A percentile compares a stretch with the other conserved stretches of the same genome.
phyloP scores from a whole-genome alignment of 2,888 invertebrate species.

The Phaonia tiefii region DNA sequence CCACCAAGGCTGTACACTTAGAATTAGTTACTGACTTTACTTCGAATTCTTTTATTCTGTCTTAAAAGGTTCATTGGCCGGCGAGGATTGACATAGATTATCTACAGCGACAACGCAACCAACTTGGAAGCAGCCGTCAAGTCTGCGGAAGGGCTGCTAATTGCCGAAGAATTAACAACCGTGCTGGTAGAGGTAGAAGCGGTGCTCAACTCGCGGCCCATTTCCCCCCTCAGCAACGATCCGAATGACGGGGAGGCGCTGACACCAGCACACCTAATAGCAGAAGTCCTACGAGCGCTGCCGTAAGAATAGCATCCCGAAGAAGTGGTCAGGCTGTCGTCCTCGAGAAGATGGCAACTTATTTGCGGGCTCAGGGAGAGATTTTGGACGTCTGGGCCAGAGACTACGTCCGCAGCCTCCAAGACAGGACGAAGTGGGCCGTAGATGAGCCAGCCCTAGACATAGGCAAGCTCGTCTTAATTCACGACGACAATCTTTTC shows the following conservation, averaged over 20 bases:
- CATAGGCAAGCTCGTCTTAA: conserved; percentile 12
- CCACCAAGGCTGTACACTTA: too few species aligned
- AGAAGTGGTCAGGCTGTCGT: neutral
- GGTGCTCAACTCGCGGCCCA: conserved; percentile 58
- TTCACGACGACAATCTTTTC: conserved; percentile 46
- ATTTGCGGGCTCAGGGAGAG: conserved; percentile 25
- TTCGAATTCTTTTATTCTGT: conserved; percentile 1
- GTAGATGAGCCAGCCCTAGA: conserved; percentile 4
- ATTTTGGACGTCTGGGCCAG: conserved; percentile 46
- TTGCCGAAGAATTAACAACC: conserved; percentile 38
- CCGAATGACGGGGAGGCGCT: conserved; percentile 58
- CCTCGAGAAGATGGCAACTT: conserved; percentile 11
- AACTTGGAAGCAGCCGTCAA: conserved; percentile 53
- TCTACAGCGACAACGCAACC: conserved; percentile 26
- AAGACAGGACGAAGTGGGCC: conserved; percentile 26
- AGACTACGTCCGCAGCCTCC: conserved; percentile 38
- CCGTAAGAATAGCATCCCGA: conserved; percentile 21
- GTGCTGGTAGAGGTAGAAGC: conserved; percentile 63
- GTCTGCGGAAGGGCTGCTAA: conserved; percentile 56
- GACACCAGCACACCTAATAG: conserved; percentile 55
- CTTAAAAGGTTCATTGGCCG: conserved; percentile 23
- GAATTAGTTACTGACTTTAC: conserved; percentile 14
- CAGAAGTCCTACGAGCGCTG: conserved; percentile 5
- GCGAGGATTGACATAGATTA: neutral
- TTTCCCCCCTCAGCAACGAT: conserved; percentile 51